These are phyloP conservation scores for Hephaestus fuliginosus DNA, from an alignment of 2,797 vertebrate genomes.

Conservation along the genomic window DNA sequence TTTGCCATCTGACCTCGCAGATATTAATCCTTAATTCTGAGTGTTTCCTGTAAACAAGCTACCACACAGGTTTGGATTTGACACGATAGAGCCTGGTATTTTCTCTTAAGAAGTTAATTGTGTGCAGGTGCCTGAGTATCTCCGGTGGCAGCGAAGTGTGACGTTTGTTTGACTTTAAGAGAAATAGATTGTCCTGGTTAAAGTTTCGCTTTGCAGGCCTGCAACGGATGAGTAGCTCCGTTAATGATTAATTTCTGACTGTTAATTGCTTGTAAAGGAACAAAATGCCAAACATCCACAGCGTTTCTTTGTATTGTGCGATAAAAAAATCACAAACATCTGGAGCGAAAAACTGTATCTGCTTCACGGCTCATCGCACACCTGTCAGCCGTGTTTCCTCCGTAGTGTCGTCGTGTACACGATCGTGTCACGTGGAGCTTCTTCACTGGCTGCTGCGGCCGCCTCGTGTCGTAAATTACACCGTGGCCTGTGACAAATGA, in stretches of 20 bases:
- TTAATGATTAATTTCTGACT: conserved; percentile 22
- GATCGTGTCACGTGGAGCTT: not conserved
- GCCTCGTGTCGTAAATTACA: conserved; percentile 26
- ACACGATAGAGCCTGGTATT: too few relatives aligned
- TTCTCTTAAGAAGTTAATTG: too few relatives aligned
- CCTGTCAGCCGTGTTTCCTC: not conserved
- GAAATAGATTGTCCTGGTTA: conserved; percentile 22
- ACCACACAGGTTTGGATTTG: not conserved
- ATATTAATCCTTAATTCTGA: not conserved
- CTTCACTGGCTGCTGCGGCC: not conserved
- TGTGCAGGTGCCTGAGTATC: not conserved
- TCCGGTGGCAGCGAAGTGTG: not conserved
- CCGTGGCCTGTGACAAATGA: conserved; percentile 52
- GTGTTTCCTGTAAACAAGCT: not conserved
- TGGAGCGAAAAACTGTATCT: not conserved
- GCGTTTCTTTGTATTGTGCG: not conserved
- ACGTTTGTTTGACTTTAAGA: not conserved
- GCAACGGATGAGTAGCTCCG: not conserved
- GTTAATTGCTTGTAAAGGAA: not conserved
- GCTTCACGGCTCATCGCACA: conserved; percentile 3
- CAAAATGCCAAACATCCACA: not conserved
- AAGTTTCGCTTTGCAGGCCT: conserved; percentile 30
- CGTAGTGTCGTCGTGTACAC: not conserved
- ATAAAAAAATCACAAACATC: not conserved
- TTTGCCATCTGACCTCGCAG: not conserved